Percentiles rank a stretch among this genome's conserved stretches.
Conservation (phyloP, 2,888 invertebrate genomes). For the Crematogaster levior region DNA sequence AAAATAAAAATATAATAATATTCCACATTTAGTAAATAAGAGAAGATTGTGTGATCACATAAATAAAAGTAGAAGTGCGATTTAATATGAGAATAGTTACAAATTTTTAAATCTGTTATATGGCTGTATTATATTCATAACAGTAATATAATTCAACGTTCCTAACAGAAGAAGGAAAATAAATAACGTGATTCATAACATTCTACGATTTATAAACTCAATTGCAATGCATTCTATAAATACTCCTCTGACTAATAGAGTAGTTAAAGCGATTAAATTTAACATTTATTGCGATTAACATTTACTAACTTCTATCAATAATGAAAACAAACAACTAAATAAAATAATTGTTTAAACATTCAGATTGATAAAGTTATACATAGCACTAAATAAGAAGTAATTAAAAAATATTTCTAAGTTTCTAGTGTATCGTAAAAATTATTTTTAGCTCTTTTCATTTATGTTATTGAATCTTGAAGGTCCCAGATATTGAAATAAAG, state of each 20-base stretch:
- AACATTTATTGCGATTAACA: too few species aligned
- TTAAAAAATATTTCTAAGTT: background rate
- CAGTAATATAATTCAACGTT: background rate
- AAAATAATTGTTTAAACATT: background rate
- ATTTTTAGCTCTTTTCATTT: background rate
- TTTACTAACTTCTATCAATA: background rate
- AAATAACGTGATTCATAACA: background rate
- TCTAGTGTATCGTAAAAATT: background rate
- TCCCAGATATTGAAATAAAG: background rate
- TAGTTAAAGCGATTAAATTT: background rate
- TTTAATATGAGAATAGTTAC: background rate
- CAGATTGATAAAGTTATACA: background rate
- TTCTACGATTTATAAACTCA: background rate
- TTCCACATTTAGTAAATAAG: background rate
- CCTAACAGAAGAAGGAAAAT: background rate
- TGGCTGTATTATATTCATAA: background rate
- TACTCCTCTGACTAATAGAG: background rate
- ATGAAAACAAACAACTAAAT: background rate
- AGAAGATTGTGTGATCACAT: background rate
- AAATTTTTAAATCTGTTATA: background rate
- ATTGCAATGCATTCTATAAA: background rate
- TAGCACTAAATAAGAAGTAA: background rate
- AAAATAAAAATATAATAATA: background rate
- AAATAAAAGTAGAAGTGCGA: background rate
- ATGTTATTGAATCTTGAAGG: background rate